Base-by-base conservation (phyloP, 2,113 vertebrate species). In the Serilophus lunatus region DNA sequence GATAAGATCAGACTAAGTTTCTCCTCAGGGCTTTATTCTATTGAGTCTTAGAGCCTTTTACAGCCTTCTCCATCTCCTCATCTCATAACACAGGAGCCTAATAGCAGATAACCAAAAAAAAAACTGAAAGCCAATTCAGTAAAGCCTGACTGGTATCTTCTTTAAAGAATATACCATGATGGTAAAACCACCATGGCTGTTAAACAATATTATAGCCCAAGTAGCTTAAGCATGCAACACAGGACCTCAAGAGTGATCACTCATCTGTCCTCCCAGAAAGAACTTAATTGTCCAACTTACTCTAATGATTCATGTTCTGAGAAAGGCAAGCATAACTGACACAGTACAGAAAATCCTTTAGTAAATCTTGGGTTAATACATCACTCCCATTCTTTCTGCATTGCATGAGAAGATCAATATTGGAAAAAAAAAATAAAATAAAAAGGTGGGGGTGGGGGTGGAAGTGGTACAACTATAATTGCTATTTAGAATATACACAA, bases 391-490 rank as follows among this genome's bases (percentile, higher is more conserved):
- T 64, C 42, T 28, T 14, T 40, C 54, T 45, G 19, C 56, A 13
- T 53, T 50, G 35, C 1, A 3, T 7, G 6, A 71, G 28, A 82
- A 7, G 6, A 9, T 36, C 38, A 44, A 16, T 54, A 59, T 11
- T 1, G 0, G 5, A 4, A 12, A 44, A 26, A 19, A 35, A 25
- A 60, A n/a, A n/a, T n/a, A n/a, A 38, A 64, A 38, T 18, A 33
- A 36, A 15, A 31, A 20, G 3, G 1, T 12, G 14, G 2, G 17
- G 3, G 2, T 57, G 13, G 2, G 2, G 10, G 16, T 13, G 10
- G 24, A 49, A 38, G 38, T 5, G 61, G n/a, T 28, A 66, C 8
- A 36, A 79, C 33, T 45, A 9, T 26, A 70, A 38, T 14, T 80
- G 16, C 29, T 69, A 22, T 26, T 56, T 59, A 40, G 2, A 47